phyloP scores from a whole-genome alignment of 2,797 vertebrate genomes.

The Sebastes glaucus region DNA sequence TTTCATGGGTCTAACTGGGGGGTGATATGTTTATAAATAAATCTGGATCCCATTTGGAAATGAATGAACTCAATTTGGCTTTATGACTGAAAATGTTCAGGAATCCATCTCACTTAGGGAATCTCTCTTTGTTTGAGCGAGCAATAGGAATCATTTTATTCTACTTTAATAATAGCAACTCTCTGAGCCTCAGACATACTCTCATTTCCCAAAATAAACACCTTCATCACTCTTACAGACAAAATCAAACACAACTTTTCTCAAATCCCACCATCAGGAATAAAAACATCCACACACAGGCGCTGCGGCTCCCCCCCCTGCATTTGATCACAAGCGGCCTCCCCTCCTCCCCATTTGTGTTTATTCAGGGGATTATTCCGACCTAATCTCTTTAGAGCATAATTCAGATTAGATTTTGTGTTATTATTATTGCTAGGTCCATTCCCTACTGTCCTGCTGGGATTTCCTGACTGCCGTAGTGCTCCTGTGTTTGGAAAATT shows the following conservation, averaged over 20 bases:
- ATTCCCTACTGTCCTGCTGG: slow-evolving; percentile 71
- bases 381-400: slow-evolving; percentile 86
- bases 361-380: slow-evolving; percentile 84
- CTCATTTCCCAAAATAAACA: slow-evolving; percentile 67
- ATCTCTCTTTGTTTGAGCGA: slow-evolving; percentile 48
- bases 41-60: slow-evolving; percentile 21
- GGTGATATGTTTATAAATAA: slow-evolving; percentile 32
- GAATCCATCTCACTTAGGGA: slow-evolving; percentile 26
- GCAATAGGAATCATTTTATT: slow-evolving; percentile 41
- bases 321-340: slow-evolving; percentile 57
- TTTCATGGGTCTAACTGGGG: slow-evolving; percentile 7
- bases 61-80: slow-evolving; percentile 16
- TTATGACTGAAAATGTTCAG: slow-evolving; percentile 11
- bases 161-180: slow-evolving; percentile 61
- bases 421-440: slow-evolving; percentile 84
- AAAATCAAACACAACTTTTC: slow-evolving; percentile 60
- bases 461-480: slow-evolving; percentile 63
- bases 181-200: slow-evolving; percentile 37
- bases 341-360: slow-evolving; percentile 74
- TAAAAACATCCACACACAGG: slow-evolving; percentile 42
- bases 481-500: slow-evolving; percentile 78
- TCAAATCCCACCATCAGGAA: slow-evolving; percentile 53
- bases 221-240: slow-evolving; percentile 39
- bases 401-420: slow-evolving; percentile 87
- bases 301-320: slow-evolving; percentile 24